Evolutionary conservation across 2,888 invertebrate species (phyloP).

Genomic region (Synanthedon andrenaeformis): DNA sequence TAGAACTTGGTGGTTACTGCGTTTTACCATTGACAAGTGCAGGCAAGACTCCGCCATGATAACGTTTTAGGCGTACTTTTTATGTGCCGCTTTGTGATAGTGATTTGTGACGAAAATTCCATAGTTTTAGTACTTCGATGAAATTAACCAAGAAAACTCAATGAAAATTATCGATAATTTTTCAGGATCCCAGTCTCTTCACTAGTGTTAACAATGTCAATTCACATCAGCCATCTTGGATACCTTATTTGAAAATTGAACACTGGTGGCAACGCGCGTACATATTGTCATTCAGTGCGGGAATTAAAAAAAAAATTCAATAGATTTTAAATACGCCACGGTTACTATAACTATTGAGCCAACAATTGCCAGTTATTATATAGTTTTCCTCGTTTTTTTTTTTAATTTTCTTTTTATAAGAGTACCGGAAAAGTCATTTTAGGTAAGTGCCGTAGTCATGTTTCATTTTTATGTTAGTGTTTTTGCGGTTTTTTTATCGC

Average conservation of each 20-base stretch:
- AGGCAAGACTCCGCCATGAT: too few species aligned
- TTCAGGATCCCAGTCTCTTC: slow-evolving; percentile 9
- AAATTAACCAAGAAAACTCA: background rate
- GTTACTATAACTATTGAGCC: background rate
- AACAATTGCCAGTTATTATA: background rate
- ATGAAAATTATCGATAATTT: background rate
- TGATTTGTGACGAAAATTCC: too few species aligned
- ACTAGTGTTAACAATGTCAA: slow-evolving; percentile 37
- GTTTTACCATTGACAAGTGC: too few species aligned
- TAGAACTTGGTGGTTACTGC: too few species aligned
- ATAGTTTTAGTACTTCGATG: too few species aligned
- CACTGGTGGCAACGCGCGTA: slow-evolving; percentile 44
- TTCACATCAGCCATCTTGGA: slow-evolving; percentile 46
- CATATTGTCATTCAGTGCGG: slow-evolving; percentile 25
- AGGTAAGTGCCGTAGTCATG: background rate
- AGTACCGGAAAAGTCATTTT: background rate
- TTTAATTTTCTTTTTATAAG: too few species aligned
- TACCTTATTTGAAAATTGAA: slow-evolving; percentile 62
- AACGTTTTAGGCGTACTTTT: too few species aligned
- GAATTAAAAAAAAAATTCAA: slow-evolving; percentile 14
- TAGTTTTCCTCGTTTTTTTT: background rate
- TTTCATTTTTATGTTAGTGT: too few species aligned
- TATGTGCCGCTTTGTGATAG: too few species aligned
- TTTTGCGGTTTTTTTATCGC: too few species aligned
- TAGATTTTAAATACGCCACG: background rate